Conservation (phyloP, 2,113 vertebrate species). For the Ophthalmolycus amberensis region DNA sequence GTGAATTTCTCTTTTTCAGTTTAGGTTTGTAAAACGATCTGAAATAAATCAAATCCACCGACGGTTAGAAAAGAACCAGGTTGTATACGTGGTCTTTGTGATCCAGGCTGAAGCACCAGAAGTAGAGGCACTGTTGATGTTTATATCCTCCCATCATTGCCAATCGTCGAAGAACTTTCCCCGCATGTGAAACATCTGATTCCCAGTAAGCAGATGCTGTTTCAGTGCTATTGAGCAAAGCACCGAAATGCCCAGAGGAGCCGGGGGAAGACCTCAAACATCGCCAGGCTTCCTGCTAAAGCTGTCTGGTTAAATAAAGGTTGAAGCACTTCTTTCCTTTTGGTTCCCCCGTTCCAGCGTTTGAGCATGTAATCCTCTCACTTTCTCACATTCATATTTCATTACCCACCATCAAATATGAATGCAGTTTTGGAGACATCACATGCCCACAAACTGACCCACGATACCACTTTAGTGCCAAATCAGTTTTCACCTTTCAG, state of each 20-base stretch:
- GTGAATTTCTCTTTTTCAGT: conserved; percentile 6
- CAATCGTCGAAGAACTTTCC: background rate
- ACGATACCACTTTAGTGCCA: conserved; percentile 22
- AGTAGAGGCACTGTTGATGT: background rate
- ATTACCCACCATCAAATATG: conserved; percentile 60
- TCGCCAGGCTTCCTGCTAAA: conserved; percentile 28
- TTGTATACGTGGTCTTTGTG: background rate
- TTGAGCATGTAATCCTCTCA: conserved; percentile 42
- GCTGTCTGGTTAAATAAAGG: conserved; percentile 53
- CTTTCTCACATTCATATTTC: conserved; percentile 68
- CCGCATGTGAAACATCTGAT: conserved; percentile 29
- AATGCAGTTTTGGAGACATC: conserved; percentile 40
- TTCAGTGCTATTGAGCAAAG: conserved; percentile 39
- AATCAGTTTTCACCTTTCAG: conserved; percentile 32
- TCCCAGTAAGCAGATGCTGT: conserved; percentile 10
- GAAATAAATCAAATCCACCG: background rate
- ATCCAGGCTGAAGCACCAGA: background rate
- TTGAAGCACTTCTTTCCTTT: conserved; percentile 17
- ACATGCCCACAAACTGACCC: conserved; percentile 39
- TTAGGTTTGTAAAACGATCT: background rate
- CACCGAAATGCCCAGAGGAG: conserved; percentile 16
- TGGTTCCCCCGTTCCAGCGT: conserved; percentile 9
- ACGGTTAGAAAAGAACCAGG: background rate
- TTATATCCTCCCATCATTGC: background rate
- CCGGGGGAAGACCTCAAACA: conserved; percentile 37